Conservation (phyloP, 2,113 vertebrate species). For the Clarias macrocephalus region DNA sequence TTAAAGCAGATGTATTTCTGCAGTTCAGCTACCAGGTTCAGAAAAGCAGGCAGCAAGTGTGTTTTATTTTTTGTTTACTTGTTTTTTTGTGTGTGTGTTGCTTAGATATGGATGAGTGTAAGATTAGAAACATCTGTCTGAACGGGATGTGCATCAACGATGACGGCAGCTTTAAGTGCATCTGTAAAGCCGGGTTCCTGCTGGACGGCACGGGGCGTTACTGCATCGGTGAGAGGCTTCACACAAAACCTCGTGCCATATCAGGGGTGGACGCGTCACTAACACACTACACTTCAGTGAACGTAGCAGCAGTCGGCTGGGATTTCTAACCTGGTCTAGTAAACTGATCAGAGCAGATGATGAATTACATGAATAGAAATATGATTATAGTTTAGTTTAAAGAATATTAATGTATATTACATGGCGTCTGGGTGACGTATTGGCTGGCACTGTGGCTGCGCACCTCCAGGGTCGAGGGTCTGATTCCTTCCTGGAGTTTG, state of each 20-base stretch:
- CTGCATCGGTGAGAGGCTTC: constrained; percentile 68
- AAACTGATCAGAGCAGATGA: background rate
- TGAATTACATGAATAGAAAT: background rate
- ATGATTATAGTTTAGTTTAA: no score
- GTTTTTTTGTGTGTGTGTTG: constrained; percentile 19
- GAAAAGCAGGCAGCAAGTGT: background rate
- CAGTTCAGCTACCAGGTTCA: background rate
- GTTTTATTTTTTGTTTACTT: background rate
- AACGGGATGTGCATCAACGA: constrained; percentile 98
- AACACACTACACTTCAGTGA: background rate
- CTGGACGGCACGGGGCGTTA: constrained; percentile 72
- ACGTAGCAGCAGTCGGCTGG: background rate
- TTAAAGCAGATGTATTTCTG: background rate
- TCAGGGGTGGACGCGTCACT: background rate
- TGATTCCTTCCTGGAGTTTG: no score
- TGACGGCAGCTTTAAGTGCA: constrained; percentile 97
- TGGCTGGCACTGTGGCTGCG: no score
- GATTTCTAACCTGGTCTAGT: background rate
- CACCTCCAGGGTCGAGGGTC: no score
- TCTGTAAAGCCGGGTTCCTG: constrained; percentile 94
- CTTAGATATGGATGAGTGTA: constrained; percentile 95
- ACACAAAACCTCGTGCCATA: background rate
- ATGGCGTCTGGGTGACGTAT: no score
- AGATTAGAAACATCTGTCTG: constrained; percentile 91
- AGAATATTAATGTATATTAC: no score